Evolutionary conservation across 1,140 invertebrate species (phyloP), one percentile per base, ranked within the genome.

Genomic region (Spodoptera frugiperda): DNA sequence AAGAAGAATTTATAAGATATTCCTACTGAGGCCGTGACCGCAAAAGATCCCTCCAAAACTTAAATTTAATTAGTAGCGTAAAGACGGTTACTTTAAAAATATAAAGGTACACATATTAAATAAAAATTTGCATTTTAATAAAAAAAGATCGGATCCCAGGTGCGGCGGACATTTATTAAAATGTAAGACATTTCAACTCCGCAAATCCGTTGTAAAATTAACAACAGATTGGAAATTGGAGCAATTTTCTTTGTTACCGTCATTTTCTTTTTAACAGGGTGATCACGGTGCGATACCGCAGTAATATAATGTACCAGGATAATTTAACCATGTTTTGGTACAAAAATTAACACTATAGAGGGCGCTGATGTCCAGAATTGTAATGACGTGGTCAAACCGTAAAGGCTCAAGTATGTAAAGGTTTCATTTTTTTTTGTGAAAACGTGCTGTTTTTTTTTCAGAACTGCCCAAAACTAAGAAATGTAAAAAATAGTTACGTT

Each of bases 61-160:
- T 67, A 49, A 67, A 39, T 39, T 67, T 49, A 67, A 49, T 63
- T 44, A 17, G 15, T 44, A 2, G 9, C 30, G 2, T 17, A 61
- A 61, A 39, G 14, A 17, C n/a, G 25, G 6, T 39, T 39, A 33
- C 9, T 17, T 61, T 5, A 0, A n/a, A n/a, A 54, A 70, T 70
- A 30, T 49, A 25, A 25, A 48, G 11, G 19, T 25, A n/a, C n/a
- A 33, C 39, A 54, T 39, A 17, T 25, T 25, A 12, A 70, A 39
- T 44, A 44, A 63, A 70, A 53, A 70, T 70, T 70, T 54, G 49
- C 67, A 70, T 70, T 70, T 70, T 70, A 70, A 70, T 70, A 70
- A 70, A 70, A 61, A 67, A 63, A 63, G n/a, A 63, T 53, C n/a
- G 10, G 49, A 70, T 39, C 9, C 49, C 67, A 70, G 67, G 49